These are phyloP conservation scores for Tragulus kanchil DNA, from an alignment of 2,113 vertebrate species.

Conservation along the genomic window DNA sequence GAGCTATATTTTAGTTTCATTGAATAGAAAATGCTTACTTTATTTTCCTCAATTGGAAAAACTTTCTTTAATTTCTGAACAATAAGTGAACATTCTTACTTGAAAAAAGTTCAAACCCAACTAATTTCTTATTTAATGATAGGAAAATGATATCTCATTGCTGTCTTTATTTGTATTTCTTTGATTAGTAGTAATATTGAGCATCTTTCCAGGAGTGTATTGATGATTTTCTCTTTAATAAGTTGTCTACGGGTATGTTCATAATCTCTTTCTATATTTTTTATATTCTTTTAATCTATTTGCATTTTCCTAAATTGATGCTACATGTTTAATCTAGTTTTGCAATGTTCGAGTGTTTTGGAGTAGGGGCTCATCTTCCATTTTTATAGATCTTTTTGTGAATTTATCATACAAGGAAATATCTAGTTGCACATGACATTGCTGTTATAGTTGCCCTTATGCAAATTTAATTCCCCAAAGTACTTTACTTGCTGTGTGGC, in stretches of 20 bases:
- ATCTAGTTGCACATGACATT: neutral
- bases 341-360: neutral
- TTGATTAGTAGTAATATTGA: neutral
- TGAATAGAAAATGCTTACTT: neutral
- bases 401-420: constrained; percentile 16
- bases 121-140: neutral
- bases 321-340: neutral
- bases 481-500: neutral
- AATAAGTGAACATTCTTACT: neutral
- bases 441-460: too few species aligned
- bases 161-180: neutral
- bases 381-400: neutral
- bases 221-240: constrained; percentile 34
- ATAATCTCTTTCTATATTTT: neutral
- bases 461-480: too few species aligned
- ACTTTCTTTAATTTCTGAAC: neutral
- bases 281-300: neutral
- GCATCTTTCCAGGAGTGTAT: neutral
- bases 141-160: neutral
- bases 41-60: neutral
- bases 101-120: neutral
- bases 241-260: neutral
- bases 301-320: neutral
- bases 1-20: constrained; percentile 8
- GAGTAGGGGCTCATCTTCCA: neutral